Percentiles rank a stretch among this genome's conserved stretches.
These are phyloP conservation scores for Eidolon helvum DNA, from an alignment of 2,113 vertebrate species.

Conservation along the genomic window DNA sequence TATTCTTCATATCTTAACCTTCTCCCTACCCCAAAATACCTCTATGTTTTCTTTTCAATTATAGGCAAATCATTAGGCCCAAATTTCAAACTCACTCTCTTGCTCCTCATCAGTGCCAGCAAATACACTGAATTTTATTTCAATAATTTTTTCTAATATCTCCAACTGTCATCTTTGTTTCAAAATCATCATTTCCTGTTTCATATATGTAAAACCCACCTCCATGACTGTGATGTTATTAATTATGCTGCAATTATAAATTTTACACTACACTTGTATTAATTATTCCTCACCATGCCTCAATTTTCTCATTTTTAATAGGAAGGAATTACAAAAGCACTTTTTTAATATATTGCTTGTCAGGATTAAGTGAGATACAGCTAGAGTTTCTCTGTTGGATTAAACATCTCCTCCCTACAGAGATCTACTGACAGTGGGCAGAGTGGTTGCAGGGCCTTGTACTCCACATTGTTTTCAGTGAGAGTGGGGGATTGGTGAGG, in stretches of 20 bases:
- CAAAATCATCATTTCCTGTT: background rate
- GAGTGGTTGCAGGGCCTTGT: too few species aligned
- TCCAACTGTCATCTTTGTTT: background rate
- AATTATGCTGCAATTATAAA: background rate
- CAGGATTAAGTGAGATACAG: too few species aligned
- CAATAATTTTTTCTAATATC: background rate
- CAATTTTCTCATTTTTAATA: background rate
- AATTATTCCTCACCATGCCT: background rate
- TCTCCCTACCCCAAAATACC: background rate
- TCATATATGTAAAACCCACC: background rate
- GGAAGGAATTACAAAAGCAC: background rate
- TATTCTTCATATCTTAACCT: background rate
- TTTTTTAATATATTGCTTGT: too few species aligned
- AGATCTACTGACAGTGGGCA: too few species aligned
- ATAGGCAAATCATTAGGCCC: background rate
- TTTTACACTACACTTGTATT: background rate
- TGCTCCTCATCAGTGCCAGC: background rate
- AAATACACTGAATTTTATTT: conserved; percentile 12
- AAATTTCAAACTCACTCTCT: background rate
- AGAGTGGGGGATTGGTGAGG: too few species aligned
- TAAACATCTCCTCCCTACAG: too few species aligned
- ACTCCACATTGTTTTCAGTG: too few species aligned
- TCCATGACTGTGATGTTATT: background rate
- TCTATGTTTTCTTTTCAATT: background rate
- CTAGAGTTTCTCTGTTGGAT: too few species aligned